Conservation (phyloP, 1,140 invertebrate species). For the Sitodiplosis mosellana region DNA sequence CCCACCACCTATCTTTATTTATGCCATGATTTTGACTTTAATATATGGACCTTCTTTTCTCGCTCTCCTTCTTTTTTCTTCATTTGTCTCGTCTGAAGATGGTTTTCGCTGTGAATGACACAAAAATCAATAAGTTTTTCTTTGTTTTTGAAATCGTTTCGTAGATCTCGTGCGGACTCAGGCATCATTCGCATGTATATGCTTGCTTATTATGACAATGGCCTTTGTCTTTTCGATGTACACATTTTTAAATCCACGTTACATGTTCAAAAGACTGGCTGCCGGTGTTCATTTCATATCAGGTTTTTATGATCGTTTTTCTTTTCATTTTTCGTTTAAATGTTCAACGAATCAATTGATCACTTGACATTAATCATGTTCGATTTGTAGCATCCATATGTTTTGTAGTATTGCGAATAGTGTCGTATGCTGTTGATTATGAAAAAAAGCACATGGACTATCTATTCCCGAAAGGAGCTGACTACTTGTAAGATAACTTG, state of each 20-base stretch:
- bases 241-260: slow-evolving; percentile 66
- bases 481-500: slow-evolving; percentile 31
- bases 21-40: too few species aligned
- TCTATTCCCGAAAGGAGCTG: slow-evolving; percentile 46
- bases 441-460: slow-evolving; percentile 43
- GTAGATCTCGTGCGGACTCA: slow-evolving; percentile 67
- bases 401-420: slow-evolving; percentile 64
- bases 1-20: too few species aligned
- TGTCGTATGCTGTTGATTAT: slow-evolving; percentile 50
- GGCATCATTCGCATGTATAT: slow-evolving; percentile 69
- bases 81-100: too few species aligned
- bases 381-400: slow-evolving; percentile 40
- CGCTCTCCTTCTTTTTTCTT: too few species aligned
- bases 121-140: too few species aligned
- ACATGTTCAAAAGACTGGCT: slow-evolving; percentile 76
- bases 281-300: slow-evolving; percentile 69
- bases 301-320: slow-evolving; percentile 32
- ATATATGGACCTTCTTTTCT: too few species aligned
- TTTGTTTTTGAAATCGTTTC: slow-evolving; percentile 13
- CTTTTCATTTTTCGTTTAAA: background rate
- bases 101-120: too few species aligned
- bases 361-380: slow-evolving; percentile 4
- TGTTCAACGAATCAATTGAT: background rate
- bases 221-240: slow-evolving; percentile 68
- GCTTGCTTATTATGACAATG: slow-evolving; percentile 59